Conservation (phyloP, 1,140 invertebrate species). For the Zaprionus tsacasi region DNA sequence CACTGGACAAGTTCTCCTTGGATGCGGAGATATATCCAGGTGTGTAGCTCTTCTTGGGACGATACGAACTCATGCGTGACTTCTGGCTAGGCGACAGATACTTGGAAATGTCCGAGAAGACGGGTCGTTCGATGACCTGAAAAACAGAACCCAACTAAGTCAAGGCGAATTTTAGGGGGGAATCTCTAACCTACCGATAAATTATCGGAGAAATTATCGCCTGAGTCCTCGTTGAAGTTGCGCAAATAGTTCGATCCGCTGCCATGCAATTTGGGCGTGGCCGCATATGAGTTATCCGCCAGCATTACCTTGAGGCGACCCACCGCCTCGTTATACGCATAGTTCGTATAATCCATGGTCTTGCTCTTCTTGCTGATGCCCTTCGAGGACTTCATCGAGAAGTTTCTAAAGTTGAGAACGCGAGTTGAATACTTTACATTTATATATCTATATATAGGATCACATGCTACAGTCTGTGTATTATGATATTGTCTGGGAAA, state of each 20-base stretch:
- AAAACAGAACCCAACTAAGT: not conserved
- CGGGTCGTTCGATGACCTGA: constrained; percentile 78
- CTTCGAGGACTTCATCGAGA: constrained; percentile 79
- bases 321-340: constrained; percentile 92
- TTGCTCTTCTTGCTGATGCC: constrained; percentile 85
- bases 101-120: constrained; percentile 83
- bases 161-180: not conserved
- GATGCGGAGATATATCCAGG: constrained; percentile 63
- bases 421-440: constrained; percentile 20
- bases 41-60: constrained; percentile 60
- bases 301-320: constrained; percentile 90
- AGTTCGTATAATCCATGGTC: constrained; percentile 91
- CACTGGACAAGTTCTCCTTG: constrained; percentile 67
- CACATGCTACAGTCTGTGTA: constrained; percentile 55
- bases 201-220: constrained; percentile 85
- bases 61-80: constrained; percentile 65
- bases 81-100: constrained; percentile 82
- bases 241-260: constrained; percentile 68
- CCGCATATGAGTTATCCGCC: constrained; percentile 88
- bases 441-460: constrained; percentile 22
- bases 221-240: constrained; percentile 85
- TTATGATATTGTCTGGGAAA: not conserved
- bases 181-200: constrained; percentile 62
- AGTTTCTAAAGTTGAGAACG: constrained; percentile 65
- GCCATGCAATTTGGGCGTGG: constrained; percentile 84